These are phyloP conservation scores for Pomacea canaliculata DNA, from an alignment of 2,888 invertebrate species.

Conservation along the genomic window DNA sequence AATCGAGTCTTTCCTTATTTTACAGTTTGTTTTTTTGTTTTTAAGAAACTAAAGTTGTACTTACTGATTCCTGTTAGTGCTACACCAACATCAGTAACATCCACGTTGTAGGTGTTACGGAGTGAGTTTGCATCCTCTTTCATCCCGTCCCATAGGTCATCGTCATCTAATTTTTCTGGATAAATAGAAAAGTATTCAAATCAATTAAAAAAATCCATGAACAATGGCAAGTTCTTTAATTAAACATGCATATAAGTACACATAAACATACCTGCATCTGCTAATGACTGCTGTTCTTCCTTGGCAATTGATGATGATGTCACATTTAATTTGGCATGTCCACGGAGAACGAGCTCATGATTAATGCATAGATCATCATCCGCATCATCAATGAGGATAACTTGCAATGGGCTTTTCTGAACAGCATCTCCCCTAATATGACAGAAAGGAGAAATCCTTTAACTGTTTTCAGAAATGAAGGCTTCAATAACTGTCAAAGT, in stretches of 20 bases:
- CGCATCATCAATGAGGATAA: constrained; percentile 46
- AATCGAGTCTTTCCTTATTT: too few relatives aligned
- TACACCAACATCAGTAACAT: constrained; percentile 66
- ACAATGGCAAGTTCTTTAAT: too few relatives aligned
- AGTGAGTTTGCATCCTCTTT: constrained; percentile 60
- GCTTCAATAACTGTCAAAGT: too few relatives aligned
- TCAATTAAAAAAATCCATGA: too few relatives aligned
- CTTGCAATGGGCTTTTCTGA: constrained; percentile 38
- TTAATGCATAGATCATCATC: constrained; percentile 57
- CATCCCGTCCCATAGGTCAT: constrained; percentile 64
- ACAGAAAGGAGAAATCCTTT: neutral
- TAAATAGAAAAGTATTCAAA: too few relatives aligned
- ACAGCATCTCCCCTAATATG: constrained; percentile 12
- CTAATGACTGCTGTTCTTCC: too few relatives aligned
- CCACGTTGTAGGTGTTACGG: constrained; percentile 65
- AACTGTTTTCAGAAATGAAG: too few relatives aligned
- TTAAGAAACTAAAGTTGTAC: constrained; percentile 30
- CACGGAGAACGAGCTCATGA: constrained; percentile 49
- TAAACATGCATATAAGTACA: too few relatives aligned
- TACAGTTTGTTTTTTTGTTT: too few relatives aligned
- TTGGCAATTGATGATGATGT: too few relatives aligned
- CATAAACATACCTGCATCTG: too few relatives aligned
- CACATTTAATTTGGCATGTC: neutral
- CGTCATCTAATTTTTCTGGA: neutral
- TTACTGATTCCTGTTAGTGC: constrained; percentile 66